phyloP scores from a whole-genome alignment of 2,113 vertebrate species.

The Zosterops lateralis region DNA sequence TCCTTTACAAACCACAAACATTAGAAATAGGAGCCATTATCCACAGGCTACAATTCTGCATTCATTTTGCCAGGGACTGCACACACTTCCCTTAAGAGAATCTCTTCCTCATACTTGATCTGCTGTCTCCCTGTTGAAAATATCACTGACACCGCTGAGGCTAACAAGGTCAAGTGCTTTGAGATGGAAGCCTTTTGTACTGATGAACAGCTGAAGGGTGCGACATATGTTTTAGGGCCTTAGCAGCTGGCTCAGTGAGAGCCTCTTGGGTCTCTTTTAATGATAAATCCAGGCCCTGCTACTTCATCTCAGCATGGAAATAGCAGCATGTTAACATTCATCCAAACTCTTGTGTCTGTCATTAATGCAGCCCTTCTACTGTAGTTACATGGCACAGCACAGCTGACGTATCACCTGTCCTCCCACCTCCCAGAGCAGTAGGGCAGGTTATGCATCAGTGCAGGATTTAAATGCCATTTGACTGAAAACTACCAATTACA shows the following conservation, averaged over 20 bases:
- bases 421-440: constrained; percentile 20
- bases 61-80: neutral
- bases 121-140: constrained; percentile 55
- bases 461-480: constrained; percentile 47
- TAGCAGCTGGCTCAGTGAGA: constrained; percentile 64
- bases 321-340: constrained; percentile 64
- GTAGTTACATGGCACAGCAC: constrained; percentile 38
- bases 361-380: constrained; percentile 58
- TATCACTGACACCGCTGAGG: constrained; percentile 61
- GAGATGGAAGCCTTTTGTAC: constrained; percentile 64
- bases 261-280: constrained; percentile 70
- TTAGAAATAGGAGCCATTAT: neutral
- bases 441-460: constrained; percentile 57
- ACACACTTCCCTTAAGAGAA: constrained; percentile 9
- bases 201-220: constrained; percentile 70
- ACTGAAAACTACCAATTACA: constrained; percentile 29
- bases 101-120: constrained; percentile 55
- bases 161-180: constrained; percentile 72
- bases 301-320: constrained; percentile 65
- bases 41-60: neutral
- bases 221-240: constrained; percentile 69
- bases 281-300: constrained; percentile 64
- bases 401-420: constrained; percentile 57
- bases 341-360: constrained; percentile 57
- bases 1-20: neutral